Conservation (phyloP, 2,113 vertebrate genomes). For the Cyprinodon variegatus region DNA sequence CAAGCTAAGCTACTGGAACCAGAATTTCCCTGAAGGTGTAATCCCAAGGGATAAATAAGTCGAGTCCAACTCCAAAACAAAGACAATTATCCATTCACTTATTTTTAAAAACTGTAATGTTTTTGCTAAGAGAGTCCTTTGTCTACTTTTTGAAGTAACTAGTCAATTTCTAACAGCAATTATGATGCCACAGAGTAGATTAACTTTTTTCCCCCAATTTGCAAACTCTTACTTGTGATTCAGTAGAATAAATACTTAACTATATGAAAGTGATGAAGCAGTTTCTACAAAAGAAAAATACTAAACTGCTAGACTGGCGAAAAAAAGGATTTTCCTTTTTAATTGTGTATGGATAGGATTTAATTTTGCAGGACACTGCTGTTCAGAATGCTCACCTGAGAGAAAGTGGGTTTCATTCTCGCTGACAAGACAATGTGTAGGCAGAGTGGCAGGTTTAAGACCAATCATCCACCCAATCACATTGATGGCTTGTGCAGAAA, state of each 20-base stretch:
- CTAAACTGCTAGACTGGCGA: neutral
- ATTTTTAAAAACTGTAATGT: too few relatives aligned
- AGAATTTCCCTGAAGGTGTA: too few relatives aligned
- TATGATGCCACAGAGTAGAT: too few relatives aligned
- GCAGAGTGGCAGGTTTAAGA: constrained; percentile 14
- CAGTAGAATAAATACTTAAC: neutral
- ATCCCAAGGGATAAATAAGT: too few relatives aligned
- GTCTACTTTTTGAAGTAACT: too few relatives aligned
- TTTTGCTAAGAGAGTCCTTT: too few relatives aligned
- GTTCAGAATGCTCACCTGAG: constrained; percentile 17
- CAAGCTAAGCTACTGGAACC: too few relatives aligned
- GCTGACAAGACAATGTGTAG: constrained; percentile 24
- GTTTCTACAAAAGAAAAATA: neutral
- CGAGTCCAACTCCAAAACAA: too few relatives aligned
- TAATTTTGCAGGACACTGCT: constrained; percentile 10
- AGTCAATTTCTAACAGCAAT: too few relatives aligned
- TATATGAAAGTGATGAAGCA: neutral
- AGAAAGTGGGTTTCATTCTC: constrained; percentile 34
- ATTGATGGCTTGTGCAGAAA: constrained; percentile 3
- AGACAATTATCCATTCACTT: too few relatives aligned
- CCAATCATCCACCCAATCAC: constrained; percentile 16
- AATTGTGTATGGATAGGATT: constrained; percentile 2
- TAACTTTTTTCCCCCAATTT: too few relatives aligned
- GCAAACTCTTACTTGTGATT: neutral
- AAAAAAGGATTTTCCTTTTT: constrained; percentile 14